phyloP scores from a whole-genome alignment of 2,113 vertebrate genomes.

The Herpetotheres cachinnans region DNA sequence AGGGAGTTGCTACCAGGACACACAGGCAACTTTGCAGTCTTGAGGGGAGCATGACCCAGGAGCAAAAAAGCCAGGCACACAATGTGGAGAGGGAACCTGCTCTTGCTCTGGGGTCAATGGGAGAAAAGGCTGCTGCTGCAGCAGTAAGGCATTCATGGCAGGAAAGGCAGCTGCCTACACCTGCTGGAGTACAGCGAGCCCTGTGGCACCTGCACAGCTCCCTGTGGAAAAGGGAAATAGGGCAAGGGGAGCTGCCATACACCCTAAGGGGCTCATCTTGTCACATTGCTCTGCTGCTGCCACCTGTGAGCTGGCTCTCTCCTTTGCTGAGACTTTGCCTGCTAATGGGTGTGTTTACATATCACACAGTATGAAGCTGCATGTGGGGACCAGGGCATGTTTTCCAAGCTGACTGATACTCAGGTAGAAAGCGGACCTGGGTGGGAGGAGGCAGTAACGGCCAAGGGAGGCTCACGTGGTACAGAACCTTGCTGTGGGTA shows the following conservation, averaged over 20 bases:
- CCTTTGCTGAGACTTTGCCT: neutral
- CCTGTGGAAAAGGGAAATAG: neutral
- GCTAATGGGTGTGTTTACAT: neutral
- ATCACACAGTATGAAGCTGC: neutral
- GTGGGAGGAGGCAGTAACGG: neutral
- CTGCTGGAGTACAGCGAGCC: neutral
- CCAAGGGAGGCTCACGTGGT: neutral
- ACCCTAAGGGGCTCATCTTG: neutral
- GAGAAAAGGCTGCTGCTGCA: neutral
- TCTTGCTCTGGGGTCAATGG: accelerated
- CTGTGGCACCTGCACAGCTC: neutral
- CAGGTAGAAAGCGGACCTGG: neutral
- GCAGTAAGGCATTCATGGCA: neutral
- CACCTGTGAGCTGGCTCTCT: neutral
- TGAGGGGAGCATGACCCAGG: neutral
- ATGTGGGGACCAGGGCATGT: neutral
- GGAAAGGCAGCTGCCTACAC: neutral
- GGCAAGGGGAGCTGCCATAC: neutral
- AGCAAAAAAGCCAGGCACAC: neutral
- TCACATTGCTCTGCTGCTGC: neutral
- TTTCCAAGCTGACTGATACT: neutral
- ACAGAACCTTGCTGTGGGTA: neutral
- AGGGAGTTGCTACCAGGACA: neutral
- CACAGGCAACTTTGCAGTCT: neutral
- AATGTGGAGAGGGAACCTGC: neutral